A percentile compares a stretch with the other conserved stretches of the same genome.
Evolutionary conservation across 2,113 vertebrate genomes (phyloP).

Genomic region (Danio rerio): GRCz12tu NC_133184.1:42763001-42763500

Average conservation of each 20-base stretch:
- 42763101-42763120: slow-evolving; percentile 68
- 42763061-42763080: slow-evolving; percentile 58
- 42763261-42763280: slow-evolving; percentile 10
- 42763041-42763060: slow-evolving; percentile 60
- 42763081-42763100: slow-evolving; percentile 64
- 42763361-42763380: no score
- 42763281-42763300: neutral
- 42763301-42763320: neutral
- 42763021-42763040: slow-evolving; percentile 47
- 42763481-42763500: no score
- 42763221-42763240: slow-evolving; percentile 15
- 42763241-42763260: slow-evolving; percentile 32
- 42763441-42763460: no score
- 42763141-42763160: neutral
- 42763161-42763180: slow-evolving; percentile 25
- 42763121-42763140: slow-evolving; percentile 52
- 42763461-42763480: no score
- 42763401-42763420: no score
- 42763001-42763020: slow-evolving; percentile 54
- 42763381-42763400: no score
- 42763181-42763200: slow-evolving; percentile 17
- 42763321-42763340: neutral
- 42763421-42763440: no score
- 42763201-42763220: slow-evolving; percentile 5
- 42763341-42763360: no score